Percentiles rank a stretch among this genome's conserved stretches.
phyloP scores from a whole-genome alignment of 2,797 vertebrate species.

The Carcharodon carcharias region DNA sequence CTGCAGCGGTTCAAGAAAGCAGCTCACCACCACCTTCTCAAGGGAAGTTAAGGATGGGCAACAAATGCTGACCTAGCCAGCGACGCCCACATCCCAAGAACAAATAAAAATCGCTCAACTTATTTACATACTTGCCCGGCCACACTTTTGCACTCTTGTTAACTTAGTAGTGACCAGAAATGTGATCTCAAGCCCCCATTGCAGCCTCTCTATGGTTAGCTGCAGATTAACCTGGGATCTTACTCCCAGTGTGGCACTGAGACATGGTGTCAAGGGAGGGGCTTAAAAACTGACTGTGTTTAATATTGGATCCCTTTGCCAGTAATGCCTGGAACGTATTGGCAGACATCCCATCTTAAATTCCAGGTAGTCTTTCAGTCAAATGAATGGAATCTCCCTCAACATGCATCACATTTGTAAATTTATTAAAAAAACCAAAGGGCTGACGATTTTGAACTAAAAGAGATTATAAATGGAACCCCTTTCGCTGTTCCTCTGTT shows the following conservation, averaged over 20 bases:
- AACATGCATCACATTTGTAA: not conserved
- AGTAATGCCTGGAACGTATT: not conserved
- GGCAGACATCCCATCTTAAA: not conserved
- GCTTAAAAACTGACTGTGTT: not conserved
- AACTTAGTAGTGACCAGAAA: not conserved
- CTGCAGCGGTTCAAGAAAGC: too few species aligned
- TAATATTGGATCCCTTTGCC: not conserved
- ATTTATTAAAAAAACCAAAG: not conserved
- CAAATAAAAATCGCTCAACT: too few species aligned
- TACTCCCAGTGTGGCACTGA: not conserved
- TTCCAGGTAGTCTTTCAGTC: not conserved
- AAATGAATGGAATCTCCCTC: not conserved
- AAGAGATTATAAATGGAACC: not conserved
- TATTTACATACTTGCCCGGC: too few species aligned
- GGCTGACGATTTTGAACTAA: not conserved
- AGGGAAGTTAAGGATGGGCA: too few species aligned
- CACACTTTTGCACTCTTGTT: not conserved
- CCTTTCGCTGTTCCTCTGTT: not conserved
- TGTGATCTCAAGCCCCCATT: too few species aligned
- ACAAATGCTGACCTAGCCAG: too few species aligned
- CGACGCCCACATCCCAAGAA: too few species aligned
- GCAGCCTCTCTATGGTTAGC: not conserved
- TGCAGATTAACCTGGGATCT: not conserved
- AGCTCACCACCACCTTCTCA: too few species aligned
- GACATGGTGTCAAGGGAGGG: not conserved